Percentiles rank a stretch among this genome's conserved stretches.
Evolutionary conservation across 2,797 vertebrate genomes (phyloP).

Genomic region (Presbytis comata): DNA sequence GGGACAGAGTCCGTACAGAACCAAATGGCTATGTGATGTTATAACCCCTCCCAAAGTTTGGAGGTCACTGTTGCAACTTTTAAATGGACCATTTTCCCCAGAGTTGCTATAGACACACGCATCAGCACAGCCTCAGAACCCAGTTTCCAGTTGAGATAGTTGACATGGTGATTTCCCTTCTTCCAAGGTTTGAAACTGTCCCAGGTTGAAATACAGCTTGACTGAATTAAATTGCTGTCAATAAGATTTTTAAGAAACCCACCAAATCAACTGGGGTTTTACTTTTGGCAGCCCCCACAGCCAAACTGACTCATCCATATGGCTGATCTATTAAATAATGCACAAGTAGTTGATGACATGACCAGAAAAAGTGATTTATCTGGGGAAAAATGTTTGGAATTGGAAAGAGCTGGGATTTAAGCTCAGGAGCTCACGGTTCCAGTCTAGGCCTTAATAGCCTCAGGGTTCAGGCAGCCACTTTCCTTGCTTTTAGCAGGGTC

Average conservation of each 20-base stretch:
- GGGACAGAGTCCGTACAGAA: not conserved
- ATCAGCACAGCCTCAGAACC: not conserved
- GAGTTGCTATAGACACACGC: not conserved
- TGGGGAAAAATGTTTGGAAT: not conserved
- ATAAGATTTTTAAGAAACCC: conserved; percentile 68
- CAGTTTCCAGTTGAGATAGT: not conserved
- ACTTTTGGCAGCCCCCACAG: conserved; percentile 41
- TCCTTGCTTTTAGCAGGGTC: not conserved
- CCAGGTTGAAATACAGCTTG: conserved; percentile 29
- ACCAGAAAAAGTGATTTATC: conserved; percentile 31
- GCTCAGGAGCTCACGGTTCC: not conserved
- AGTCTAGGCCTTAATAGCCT: not conserved
- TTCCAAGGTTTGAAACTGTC: not conserved
- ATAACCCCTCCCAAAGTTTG: not conserved
- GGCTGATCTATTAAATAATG: not conserved
- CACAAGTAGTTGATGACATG: conserved; percentile 39
- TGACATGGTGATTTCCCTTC: not conserved
- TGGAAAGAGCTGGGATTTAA: not conserved
- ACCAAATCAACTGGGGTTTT: conserved; percentile 64
- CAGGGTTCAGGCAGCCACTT: not conserved
- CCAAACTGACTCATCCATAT: not conserved
- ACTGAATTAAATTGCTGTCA: conserved; percentile 41
- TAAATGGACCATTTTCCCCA: not conserved
- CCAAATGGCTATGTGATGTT: not conserved
- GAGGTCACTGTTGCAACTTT: not conserved